Conservation (phyloP, 2,113 vertebrate genomes). For the Salminus brasiliensis region DNA sequence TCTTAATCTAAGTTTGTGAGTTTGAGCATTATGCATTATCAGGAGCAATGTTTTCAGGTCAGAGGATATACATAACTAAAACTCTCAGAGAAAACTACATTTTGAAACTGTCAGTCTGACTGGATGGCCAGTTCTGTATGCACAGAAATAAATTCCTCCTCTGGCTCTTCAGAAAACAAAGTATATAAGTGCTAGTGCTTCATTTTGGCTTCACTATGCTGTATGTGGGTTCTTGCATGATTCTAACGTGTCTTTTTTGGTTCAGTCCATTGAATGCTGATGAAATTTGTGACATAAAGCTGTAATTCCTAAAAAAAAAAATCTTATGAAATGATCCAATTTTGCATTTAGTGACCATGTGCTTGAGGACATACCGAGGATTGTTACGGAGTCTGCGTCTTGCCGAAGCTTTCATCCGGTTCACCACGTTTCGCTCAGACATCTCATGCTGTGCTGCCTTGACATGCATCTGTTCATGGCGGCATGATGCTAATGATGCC, state of each 20-base stretch:
- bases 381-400: neutral
- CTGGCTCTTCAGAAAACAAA: neutral
- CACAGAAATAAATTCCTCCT: slow-evolving; percentile 4
- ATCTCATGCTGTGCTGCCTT: neutral
- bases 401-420: neutral
- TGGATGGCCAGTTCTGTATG: neutral
- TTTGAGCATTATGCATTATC: neutral
- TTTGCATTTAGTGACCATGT: neutral
- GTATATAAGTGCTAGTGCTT: slow-evolving; percentile 10
- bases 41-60: neutral
- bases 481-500: neutral
- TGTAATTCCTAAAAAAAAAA: neutral
- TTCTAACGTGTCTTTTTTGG: slow-evolving; percentile 8
- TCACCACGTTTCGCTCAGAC: neutral
- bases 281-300: neutral
- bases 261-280: neutral
- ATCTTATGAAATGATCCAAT: neutral
- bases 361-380: neutral
- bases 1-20: neutral
- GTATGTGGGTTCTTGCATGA: slow-evolving; percentile 5
- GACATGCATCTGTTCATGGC: neutral
- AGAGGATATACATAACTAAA: neutral
- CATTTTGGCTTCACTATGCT: slow-evolving; percentile 1
- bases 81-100: neutral
- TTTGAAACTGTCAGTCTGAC: neutral